Evolutionary conservation across 2,113 vertebrate genomes (phyloP), one percentile per base, ranked within the genome.

Genomic region (Sylvietta virens): DNA sequence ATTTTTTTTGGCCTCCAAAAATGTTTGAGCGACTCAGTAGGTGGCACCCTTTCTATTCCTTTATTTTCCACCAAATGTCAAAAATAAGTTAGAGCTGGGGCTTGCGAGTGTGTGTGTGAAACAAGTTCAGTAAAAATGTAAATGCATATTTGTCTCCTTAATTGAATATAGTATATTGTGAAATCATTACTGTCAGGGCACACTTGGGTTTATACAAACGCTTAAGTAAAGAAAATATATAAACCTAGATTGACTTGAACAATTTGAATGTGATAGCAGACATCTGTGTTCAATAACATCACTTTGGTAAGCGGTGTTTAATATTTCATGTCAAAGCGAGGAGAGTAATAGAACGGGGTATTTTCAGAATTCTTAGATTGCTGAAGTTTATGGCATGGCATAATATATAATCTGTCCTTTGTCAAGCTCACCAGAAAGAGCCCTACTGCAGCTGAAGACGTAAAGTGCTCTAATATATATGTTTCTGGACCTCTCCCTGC

Each of bases 251-350:
- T 97, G 97, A 98, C 97, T 98, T 91, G 96, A 97, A 89, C 97
- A 97, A 97, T 98, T 97, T 97, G 97, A 97, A 97, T 91, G 97
- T 97, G 97, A 98, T 98, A 98, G 97, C 40, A 6, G 94, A 98
- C 98, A 98, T 98, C 98, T 98, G 98, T 97, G 95, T 98, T 97
- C 97, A 97, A 98, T 98, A 98, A 97, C 4, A 53, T 96, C 95
- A 97, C 97, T 97, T 97, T 97, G 95, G 96, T 98, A 98, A 97
- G 96, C 92, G 47, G 94, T 98, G 98, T 98, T 98, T 98, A 98
- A 98, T 98, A 98, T 98, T 98, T 98, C 98, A 98, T 97, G 97
- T 97, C 97, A 97, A 91, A 91, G 88, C 17, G 18, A 86, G 94
- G 92, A 85, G 94, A 92, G 94, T 95, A 95, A 97, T 95, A 97